Evolutionary conservation across 1,140 invertebrate species (phyloP).

Genomic region (Zaprionus nigranus): DNA sequence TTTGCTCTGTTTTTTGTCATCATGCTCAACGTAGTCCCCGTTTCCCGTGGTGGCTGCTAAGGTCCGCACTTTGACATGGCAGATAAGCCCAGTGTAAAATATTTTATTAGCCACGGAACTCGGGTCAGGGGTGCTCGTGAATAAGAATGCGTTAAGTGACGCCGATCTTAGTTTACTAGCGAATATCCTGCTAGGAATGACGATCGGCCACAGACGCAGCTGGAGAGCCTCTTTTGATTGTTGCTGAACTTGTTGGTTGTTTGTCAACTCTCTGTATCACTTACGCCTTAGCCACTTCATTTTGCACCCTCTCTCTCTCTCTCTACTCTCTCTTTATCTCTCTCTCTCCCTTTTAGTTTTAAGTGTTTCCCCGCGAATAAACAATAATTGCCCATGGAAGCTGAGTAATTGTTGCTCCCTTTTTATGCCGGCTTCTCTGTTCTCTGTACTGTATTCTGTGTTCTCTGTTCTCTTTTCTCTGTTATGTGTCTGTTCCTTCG

Average conservation of each 20-base stretch:
- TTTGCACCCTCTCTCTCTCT: no score
- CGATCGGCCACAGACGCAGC: no score
- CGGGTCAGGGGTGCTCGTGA: not conserved
- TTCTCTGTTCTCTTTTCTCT: constrained; percentile 1
- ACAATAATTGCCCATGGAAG: not conserved
- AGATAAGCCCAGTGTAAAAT: constrained; percentile 79
- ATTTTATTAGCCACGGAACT: constrained; percentile 71
- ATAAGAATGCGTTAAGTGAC: not conserved
- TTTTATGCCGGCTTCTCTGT: not conserved
- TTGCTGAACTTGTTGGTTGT: not conserved
- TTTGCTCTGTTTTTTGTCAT: constrained; percentile 61
- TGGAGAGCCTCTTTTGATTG: not conserved
- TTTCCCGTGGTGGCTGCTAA: constrained; percentile 63
- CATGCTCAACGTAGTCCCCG: not conserved
- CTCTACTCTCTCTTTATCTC: not conserved
- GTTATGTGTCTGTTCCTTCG: not conserved
- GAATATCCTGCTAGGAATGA: not conserved
- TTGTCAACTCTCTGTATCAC: not conserved
- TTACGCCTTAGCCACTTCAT: not conserved
- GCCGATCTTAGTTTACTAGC: not conserved
- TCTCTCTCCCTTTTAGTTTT: constrained; percentile 11
- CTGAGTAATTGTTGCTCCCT: constrained; percentile 1
- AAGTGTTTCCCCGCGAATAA: not conserved
- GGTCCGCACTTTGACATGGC: constrained; percentile 71
- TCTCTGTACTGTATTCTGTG: constrained; percentile 40